Base-by-base conservation (phyloP, 2,888 invertebrate genomes). In the Catocala fraxini region DNA sequence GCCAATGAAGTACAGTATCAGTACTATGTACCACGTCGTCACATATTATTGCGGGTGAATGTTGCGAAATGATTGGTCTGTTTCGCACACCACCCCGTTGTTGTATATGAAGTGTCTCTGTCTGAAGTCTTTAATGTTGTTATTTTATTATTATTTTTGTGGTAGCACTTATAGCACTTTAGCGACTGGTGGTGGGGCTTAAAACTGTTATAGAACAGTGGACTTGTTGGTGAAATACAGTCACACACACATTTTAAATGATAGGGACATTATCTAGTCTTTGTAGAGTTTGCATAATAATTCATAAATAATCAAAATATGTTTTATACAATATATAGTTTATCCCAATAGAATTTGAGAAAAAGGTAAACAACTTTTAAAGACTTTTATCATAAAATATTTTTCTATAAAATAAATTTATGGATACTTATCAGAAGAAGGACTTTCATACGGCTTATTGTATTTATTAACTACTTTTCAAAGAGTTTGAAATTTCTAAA, bases 121-220 rank as follows among this genome's bases (percentile, higher is more conserved):
- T 75, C 61, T 64, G 52, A 65, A 60, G 33, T 67, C 45, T 76
- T 81, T 63, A 73, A 79, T 83, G 82, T 83, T 82, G 84, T 83
- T 81, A 79, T 82, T 80, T 74, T 79, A 77, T 83, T 75, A 80
- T 77, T 81, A 80, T 84, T 82, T 59, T 78, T 82, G 82, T 84
- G 84, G 87, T 89, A 87, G 89, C 89, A 90, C 89, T 78, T 82
- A 81, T 83, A 83, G 89, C 90, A 89, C 89, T 86, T 82, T 82
- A 81, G 83, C 83, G 87, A 83, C 75, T 86, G 90, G 90, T 90
- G 90, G 85, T 67, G 90, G 90, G 88, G 88, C 88, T 88, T 88
- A 72, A 73, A 71, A 69, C 76, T 77, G 75, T 79, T 66, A 70
- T 59, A 48, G 47, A 73, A 75, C 71, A 75, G 76, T 71, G 59